A percentile compares a stretch with the other conserved stretches of the same genome.
phyloP scores from a whole-genome alignment of 2,888 invertebrate species.

The Amitus sp. region DNA sequence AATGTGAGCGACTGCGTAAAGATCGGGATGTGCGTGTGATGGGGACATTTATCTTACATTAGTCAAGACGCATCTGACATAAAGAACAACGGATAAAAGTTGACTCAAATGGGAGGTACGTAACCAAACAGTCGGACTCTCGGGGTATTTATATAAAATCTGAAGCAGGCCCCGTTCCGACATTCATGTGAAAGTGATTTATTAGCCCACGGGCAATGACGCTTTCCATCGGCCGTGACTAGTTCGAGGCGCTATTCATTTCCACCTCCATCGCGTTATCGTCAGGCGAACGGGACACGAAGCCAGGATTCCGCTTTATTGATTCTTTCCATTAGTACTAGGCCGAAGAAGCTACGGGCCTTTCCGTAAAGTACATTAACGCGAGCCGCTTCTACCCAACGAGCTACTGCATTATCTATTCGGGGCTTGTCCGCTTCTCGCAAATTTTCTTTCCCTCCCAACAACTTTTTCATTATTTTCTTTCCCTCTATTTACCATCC shows the following conservation, averaged over 20 bases:
- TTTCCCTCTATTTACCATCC: neutral
- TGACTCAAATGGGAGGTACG: too few species aligned
- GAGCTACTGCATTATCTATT: conserved; percentile 12
- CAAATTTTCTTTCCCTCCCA: conserved; percentile 13
- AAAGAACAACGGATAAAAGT: too few species aligned
- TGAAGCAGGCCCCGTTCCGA: too few species aligned
- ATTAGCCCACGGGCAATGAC: conserved; percentile 27
- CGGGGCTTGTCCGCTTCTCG: conserved; percentile 7
- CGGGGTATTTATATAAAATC: too few species aligned
- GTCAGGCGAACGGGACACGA: conserved; percentile 30
- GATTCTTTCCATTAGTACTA: conserved; percentile 40
- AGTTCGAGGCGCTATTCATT: conserved; percentile 11
- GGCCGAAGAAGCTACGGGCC: conserved; percentile 30
- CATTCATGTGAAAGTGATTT: conserved; percentile 13
- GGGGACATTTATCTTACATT: too few species aligned
- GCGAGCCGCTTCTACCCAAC: neutral
- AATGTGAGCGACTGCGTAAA: too few species aligned
- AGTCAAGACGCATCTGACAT: too few species aligned
- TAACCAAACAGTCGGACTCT: too few species aligned
- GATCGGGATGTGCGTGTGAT: too few species aligned
- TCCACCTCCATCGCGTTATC: conserved; percentile 28
- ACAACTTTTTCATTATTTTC: neutral
- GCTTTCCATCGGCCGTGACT: too few species aligned
- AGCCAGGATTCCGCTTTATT: conserved; percentile 39
- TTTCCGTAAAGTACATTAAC: conserved; percentile 25